phyloP scores from a whole-genome alignment of 2,113 vertebrate species.

The Eolophus roseicapilla region DNA sequence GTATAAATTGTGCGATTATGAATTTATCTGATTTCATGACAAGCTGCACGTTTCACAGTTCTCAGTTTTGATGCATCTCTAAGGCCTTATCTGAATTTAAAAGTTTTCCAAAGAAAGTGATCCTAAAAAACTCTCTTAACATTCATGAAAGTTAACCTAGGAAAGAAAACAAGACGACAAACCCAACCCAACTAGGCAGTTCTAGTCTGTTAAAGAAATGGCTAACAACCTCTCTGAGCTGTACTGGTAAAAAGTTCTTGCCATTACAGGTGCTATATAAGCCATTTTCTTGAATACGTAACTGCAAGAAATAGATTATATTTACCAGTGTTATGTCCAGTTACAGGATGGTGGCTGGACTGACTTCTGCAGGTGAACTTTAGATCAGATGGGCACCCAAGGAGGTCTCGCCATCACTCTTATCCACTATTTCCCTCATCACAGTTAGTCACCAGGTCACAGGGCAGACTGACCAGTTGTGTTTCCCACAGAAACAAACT shows the following conservation, averaged over 20 bases:
- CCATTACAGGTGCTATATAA: fast-evolving
- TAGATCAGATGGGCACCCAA: neutral
- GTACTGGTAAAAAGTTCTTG: neutral
- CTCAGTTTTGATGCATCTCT: slow-evolving; percentile 13
- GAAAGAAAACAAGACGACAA: neutral
- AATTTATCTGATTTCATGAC: neutral
- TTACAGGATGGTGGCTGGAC: neutral
- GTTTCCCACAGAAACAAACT: neutral
- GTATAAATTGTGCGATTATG: neutral
- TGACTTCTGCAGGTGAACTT: neutral
- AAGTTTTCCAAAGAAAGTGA: neutral
- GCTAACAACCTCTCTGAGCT: neutral
- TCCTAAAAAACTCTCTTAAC: neutral
- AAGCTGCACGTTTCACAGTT: slow-evolving; percentile 5
- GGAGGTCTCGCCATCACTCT: fast-evolving
- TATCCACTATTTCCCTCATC: neutral
- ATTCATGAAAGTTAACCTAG: neutral
- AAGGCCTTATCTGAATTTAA: slow-evolving; percentile 8
- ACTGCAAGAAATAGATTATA: neutral
- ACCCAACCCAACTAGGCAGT: neutral
- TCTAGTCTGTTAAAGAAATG: neutral
- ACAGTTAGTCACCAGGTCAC: neutral
- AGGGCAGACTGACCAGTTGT: neutral
- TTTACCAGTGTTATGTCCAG: neutral
- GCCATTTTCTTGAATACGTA: neutral